These are phyloP conservation scores for Drosophila algonquin DNA, from an alignment of 2,888 invertebrate species.

Conservation along the genomic window DNA sequence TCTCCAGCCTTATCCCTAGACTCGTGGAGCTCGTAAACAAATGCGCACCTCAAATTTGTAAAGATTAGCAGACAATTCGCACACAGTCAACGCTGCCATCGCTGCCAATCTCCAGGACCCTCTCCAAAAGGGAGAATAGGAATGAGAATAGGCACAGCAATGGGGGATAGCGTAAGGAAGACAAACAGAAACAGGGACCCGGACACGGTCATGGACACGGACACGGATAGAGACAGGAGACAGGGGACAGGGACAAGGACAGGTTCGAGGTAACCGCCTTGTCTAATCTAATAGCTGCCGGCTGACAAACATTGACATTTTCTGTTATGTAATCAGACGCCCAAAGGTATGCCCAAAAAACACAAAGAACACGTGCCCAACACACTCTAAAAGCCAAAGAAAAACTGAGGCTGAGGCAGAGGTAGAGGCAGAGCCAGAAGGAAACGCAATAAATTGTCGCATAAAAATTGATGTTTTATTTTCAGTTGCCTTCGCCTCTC, in stretches of 20 bases:
- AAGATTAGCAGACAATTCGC: conserved; percentile 79
- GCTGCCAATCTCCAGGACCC: conserved; percentile 25
- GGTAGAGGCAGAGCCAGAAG: conserved; percentile 7
- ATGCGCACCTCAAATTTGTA: conserved; percentile 75
- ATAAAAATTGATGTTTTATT: conserved; percentile 80
- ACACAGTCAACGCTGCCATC: conserved; percentile 62
- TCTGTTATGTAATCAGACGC: conserved; percentile 78
- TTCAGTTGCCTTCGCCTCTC: conserved; percentile 47
- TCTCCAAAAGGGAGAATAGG: conserved; percentile 1
- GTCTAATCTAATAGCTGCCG: conserved; percentile 75
- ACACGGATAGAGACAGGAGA: not conserved
- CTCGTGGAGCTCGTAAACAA: conserved; percentile 56
- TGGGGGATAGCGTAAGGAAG: not conserved
- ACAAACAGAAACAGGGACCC: conserved; percentile 17
- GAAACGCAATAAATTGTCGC: conserved; percentile 77
- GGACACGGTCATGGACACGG: conserved; percentile 13
- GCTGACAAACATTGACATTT: conserved; percentile 79
- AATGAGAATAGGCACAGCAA: conserved; percentile 1
- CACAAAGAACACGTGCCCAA: conserved; percentile 49
- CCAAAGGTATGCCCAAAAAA: conserved; percentile 59
- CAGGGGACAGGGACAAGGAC: not conserved
- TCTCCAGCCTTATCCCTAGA: conserved; percentile 4
- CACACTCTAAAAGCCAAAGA: conserved; percentile 31
- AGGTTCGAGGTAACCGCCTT: conserved; percentile 41
- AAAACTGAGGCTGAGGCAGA: conserved; percentile 11